These are phyloP conservation scores for Microcebus tavaratra DNA, from an alignment of 2,113 vertebrate genomes.

Conservation along the genomic window DNA sequence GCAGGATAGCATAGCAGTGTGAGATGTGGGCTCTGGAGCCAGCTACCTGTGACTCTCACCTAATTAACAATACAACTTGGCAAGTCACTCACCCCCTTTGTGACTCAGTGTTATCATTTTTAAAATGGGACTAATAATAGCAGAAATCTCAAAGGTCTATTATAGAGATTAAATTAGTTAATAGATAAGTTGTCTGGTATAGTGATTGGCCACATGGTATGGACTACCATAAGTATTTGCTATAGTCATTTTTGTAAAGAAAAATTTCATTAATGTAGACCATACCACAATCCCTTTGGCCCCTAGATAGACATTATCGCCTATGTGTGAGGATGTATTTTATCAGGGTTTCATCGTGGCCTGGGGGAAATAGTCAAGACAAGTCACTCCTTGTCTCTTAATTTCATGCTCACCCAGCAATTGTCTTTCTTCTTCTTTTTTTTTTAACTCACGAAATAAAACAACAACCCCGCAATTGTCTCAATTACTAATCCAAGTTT, in stretches of 20 bases:
- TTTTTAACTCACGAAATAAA: no score
- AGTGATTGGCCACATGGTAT: neutral
- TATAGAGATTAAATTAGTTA: neutral
- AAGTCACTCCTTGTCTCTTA: neutral
- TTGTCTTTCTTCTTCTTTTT: neutral
- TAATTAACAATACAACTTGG: neutral
- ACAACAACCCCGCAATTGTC: neutral
- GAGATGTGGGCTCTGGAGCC: neutral
- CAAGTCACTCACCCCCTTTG: neutral
- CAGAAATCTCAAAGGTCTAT: neutral
- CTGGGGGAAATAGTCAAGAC: neutral
- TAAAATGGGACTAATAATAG: neutral
- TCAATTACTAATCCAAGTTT: neutral
- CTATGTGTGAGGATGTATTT: neutral
- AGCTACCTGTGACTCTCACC: neutral
- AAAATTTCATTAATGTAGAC: neutral
- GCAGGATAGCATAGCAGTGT: neutral
- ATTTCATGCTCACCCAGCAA: neutral
- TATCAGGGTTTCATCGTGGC: neutral
- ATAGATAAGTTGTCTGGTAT: neutral
- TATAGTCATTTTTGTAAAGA: slow-evolving; percentile 3
- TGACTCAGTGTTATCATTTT: neutral
- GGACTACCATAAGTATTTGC: neutral
- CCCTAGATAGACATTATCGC: neutral
- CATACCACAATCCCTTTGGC: neutral